Evolutionary conservation across 2,888 invertebrate genomes (phyloP).

Genomic region (Acleris emargana): DNA sequence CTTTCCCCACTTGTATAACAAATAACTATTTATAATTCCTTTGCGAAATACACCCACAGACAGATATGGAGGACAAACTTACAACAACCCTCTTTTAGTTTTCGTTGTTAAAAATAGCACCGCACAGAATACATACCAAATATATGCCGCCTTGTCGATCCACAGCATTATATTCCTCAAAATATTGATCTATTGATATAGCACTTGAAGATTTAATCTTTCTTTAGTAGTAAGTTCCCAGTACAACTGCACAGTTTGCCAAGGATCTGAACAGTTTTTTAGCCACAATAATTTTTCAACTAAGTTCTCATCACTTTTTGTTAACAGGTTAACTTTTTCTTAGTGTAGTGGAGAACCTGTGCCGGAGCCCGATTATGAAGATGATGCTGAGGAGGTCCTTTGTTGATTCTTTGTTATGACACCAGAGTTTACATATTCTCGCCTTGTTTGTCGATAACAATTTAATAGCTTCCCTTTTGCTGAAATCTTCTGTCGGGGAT

Average conservation of each 20-base stretch:
- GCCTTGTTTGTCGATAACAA: slow-evolving; percentile 6
- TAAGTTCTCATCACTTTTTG: slow-evolving; percentile 5
- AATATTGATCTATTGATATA: slow-evolving; percentile 13
- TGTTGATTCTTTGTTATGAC: slow-evolving; percentile 14
- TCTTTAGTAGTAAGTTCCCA: slow-evolving; percentile 27
- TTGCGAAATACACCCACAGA: too few species aligned
- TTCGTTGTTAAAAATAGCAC: too few species aligned
- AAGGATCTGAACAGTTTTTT: slow-evolving; percentile 27
- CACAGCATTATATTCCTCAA: slow-evolving; percentile 15
- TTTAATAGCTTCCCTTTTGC: slow-evolving; percentile 36
- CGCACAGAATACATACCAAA: slow-evolving; percentile 18
- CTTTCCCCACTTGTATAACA: too few species aligned
- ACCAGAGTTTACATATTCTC: slow-evolving; percentile 33
- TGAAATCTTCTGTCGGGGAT: slow-evolving; percentile 30
- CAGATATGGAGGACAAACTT: too few species aligned
- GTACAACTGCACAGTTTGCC: slow-evolving; percentile 26
- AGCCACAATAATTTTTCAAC: slow-evolving; percentile 29
- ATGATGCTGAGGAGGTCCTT: slow-evolving; percentile 7
- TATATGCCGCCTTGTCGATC: slow-evolving; percentile 18
- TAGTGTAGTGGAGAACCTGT: slow-evolving; percentile 8
- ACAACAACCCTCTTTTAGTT: too few species aligned
- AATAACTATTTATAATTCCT: too few species aligned
- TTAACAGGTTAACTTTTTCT: slow-evolving; percentile 12
- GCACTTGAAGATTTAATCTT: slow-evolving; percentile 9
- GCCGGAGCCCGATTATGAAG: background rate